Evolutionary conservation across 2,888 invertebrate genomes (phyloP).

Genomic region (Diabrotica balteata): DNA sequence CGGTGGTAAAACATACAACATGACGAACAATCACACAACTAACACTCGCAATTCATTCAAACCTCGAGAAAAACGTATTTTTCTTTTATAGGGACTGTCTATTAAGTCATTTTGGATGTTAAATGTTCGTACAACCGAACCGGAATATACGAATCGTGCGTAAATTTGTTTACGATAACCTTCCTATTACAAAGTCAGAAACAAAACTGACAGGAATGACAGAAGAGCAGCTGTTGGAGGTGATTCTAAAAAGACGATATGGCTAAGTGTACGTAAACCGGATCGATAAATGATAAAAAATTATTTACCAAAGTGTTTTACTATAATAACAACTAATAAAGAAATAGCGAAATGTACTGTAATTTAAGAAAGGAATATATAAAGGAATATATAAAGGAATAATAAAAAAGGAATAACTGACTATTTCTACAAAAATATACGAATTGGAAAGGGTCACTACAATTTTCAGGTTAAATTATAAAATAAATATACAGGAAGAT

Average conservation of each 20-base stretch:
- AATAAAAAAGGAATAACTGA: no score
- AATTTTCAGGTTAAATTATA: no score
- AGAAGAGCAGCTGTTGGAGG: slow-evolving; percentile 31
- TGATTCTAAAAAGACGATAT: neutral
- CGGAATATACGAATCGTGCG: neutral
- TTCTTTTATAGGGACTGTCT: neutral
- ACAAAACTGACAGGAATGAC: slow-evolving; percentile 39
- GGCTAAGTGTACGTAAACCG: neutral
- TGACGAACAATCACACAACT: slow-evolving; percentile 34
- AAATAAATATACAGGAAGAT: no score
- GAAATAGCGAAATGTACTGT: no score
- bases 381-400: no score
- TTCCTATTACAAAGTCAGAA: slow-evolving; percentile 33
- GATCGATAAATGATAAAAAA: neutral
- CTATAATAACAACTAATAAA: no score
- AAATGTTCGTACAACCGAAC: slow-evolving; percentile 6
- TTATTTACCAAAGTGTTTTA: no score
- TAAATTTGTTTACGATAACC: slow-evolving; percentile 16
- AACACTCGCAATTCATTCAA: slow-evolving; percentile 12
- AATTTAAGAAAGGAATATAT: no score
- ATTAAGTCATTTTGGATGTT: slow-evolving; percentile 15
- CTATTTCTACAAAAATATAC: no score
- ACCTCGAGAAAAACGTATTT: neutral
- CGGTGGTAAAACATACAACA: slow-evolving; percentile 64
- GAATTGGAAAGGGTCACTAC: no score